Conservation (phyloP, 2,797 vertebrate genomes). For the Huso huso region DNA sequence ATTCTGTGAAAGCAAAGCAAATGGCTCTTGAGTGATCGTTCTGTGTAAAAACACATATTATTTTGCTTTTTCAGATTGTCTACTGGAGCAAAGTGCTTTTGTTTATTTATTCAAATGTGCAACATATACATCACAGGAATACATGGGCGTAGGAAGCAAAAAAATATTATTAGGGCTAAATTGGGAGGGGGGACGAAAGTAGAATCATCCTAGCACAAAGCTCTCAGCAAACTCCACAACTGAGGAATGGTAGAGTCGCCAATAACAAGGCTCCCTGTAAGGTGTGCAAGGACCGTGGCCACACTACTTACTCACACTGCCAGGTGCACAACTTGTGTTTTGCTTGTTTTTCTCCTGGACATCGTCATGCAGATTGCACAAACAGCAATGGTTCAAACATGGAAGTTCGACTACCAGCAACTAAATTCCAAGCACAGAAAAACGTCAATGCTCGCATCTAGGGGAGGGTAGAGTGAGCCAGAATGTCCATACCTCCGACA, state of each 20-base stretch:
- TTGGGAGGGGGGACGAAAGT: too few relatives aligned
- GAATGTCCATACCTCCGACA: not conserved
- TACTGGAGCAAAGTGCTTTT: too few relatives aligned
- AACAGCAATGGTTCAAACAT: not conserved
- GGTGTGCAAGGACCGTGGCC: constrained; percentile 1
- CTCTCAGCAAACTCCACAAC: not conserved
- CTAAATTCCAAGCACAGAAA: constrained; percentile 11
- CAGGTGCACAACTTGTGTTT: constrained; percentile 7
- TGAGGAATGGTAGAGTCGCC: rapidly evolving
- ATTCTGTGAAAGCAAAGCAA: too few relatives aligned
- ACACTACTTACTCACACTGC: constrained; percentile 16
- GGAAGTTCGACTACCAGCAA: not conserved
- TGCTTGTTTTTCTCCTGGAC: constrained; percentile 16
- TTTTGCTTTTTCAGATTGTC: too few relatives aligned
- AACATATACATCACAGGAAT: too few relatives aligned
- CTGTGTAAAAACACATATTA: too few relatives aligned
- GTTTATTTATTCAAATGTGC: too few relatives aligned
- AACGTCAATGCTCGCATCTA: constrained; percentile 19
- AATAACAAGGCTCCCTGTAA: not conserved
- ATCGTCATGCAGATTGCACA: not conserved
- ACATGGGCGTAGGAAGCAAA: too few relatives aligned
- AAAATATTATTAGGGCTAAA: too few relatives aligned
- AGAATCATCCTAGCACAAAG: too few relatives aligned
- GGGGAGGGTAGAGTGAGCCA: constrained; percentile 12
- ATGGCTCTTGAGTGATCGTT: too few relatives aligned